Base-by-base conservation (phyloP, 1,140 invertebrate species). In the Bombus terrestris region DNA sequence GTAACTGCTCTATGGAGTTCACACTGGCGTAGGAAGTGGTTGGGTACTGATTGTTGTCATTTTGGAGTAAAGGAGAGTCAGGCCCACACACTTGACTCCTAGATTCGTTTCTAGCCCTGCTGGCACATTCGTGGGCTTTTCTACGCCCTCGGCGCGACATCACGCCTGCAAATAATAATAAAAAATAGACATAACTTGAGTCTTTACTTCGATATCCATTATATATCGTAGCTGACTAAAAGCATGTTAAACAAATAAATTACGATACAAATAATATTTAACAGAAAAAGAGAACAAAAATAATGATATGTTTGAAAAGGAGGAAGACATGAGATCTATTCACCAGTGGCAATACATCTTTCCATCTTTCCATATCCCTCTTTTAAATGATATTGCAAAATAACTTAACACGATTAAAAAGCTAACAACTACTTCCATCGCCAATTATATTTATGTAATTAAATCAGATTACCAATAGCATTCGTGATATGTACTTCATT, bases 11-110 rank as follows among this genome's bases (percentile, higher is more conserved):
- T 37, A 47, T 82, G 53, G 72, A 71, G 71, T 92, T 94, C 92
- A 95, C 91, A 95, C 94, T 95, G 93, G 94, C 93, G 94, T 95
- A 95, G 93, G 95, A 95, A 93, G 94, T 94, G 90, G 93, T 93
- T 92, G 93, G 92, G 89, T 87, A 85, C 92, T 93, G 91, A 83
- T 86, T 72, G 89, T 92, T 90, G 91, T 93, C 79, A 85, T 92
- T 91, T 90, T 92, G 89, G 92, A 95, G 94, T 88, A 95, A 91
- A 93, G 95, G 93, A 92, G 92, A 90, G 86, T 92, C 86, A 76
- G 92, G 88, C 81, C 92, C 88, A 87, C 91, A 74, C 85, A 80
- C 66, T 79, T 81, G 79, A 88, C 79, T 85, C 86, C 85, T 74
- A 89, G 66, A 72, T 88, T 92, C 76, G 66, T 87, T 86, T 86